These are phyloP conservation scores for Vidua macroura DNA, from an alignment of 2,113 vertebrate genomes.

Conservation along the genomic window DNA sequence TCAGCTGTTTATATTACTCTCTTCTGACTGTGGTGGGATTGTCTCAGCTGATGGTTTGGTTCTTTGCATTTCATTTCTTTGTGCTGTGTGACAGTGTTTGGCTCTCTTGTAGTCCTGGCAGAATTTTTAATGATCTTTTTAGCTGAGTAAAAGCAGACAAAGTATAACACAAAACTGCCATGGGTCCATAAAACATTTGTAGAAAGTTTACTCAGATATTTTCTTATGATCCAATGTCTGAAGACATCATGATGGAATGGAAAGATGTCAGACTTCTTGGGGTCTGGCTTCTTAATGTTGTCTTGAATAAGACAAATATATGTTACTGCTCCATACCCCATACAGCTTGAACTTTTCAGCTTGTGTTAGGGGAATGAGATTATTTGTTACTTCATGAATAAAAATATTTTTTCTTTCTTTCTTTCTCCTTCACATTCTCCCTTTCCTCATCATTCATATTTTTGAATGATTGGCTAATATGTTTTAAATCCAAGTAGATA, in stretches of 20 bases:
- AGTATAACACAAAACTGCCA: constrained; percentile 2
- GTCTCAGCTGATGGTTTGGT: constrained; percentile 17
- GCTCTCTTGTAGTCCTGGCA: not conserved
- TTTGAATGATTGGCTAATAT: not conserved
- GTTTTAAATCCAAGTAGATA: not conserved
- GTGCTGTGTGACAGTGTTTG: not conserved
- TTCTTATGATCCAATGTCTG: not conserved
- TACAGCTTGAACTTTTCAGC: constrained; percentile 10
- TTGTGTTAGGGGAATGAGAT: not conserved
- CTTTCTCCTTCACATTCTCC: not conserved
- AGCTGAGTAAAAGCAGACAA: not conserved
- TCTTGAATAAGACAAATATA: not conserved
- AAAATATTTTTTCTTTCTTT: constrained; percentile 7
- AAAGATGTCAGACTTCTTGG: not conserved
- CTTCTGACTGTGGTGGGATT: not conserved
- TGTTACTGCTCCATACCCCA: not conserved
- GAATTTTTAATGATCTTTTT: constrained; percentile 10
- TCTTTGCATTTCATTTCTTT: constrained; percentile 4
- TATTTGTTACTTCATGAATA: constrained; percentile 5
- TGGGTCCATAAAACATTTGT: not conserved
- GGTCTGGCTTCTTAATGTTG: not conserved
- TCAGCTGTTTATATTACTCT: constrained; percentile 26
- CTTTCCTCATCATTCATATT: not conserved
- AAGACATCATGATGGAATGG: not conserved
- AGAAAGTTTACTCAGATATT: not conserved